Conservation (phyloP, 2,888 invertebrate species). For the Chrysolina haemoptera region DNA sequence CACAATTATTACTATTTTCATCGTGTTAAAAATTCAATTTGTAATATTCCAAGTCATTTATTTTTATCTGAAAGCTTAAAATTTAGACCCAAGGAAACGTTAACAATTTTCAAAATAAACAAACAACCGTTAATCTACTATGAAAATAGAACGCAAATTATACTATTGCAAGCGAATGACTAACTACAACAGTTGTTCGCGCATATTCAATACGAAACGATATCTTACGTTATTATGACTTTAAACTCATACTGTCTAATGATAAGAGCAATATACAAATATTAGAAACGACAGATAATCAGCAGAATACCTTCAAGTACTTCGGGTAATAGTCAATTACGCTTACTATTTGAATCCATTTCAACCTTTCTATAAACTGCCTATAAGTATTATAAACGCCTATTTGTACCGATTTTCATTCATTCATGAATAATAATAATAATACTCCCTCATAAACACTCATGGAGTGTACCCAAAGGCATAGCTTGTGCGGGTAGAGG, state of each 20-base stretch:
- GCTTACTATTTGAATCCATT: neutral
- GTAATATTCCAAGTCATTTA: too few species aligned
- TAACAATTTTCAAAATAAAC: neutral
- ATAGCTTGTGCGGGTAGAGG: too few species aligned
- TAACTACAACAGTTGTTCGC: constrained; percentile 8
- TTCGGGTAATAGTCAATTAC: constrained; percentile 36
- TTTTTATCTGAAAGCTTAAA: too few species aligned
- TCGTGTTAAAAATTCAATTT: too few species aligned
- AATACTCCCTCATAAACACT: too few species aligned
- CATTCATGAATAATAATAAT: too few species aligned
- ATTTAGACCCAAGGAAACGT: too few species aligned
- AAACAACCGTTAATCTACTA: neutral
- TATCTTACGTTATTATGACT: constrained; percentile 9
- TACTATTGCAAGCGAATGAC: neutral
- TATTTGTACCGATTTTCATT: too few species aligned
- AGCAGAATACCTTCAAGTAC: constrained; percentile 41
- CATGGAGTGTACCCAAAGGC: too few species aligned
- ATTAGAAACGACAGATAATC: constrained; percentile 43
- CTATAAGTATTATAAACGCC: too few species aligned
- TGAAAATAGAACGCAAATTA: constrained; percentile 1
- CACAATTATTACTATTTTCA: too few species aligned
- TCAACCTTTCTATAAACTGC: too few species aligned
- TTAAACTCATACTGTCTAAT: constrained; percentile 26
- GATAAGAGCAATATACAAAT: constrained; percentile 49
- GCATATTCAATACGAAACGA: constrained; percentile 3